Evolutionary conservation across 2,113 vertebrate genomes (phyloP).

Genomic region (Rhea americana): DNA sequence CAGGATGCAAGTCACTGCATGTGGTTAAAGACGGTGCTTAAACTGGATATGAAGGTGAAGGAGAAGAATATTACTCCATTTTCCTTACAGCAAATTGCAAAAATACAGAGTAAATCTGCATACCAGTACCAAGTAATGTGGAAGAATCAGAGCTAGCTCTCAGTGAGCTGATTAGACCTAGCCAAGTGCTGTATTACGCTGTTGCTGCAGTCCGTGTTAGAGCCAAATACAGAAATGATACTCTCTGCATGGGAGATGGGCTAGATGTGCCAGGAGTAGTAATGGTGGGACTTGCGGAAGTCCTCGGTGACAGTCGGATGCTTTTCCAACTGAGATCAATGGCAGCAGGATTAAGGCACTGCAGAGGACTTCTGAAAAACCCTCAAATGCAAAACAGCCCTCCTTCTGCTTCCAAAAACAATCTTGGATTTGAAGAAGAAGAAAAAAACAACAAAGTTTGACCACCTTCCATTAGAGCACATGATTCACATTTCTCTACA

Average conservation of each 20-base stretch:
- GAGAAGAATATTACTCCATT: not conserved
- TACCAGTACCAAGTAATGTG: rapidly evolving
- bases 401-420: not conserved
- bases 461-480: not conserved
- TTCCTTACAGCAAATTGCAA: not conserved
- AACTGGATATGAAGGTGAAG: not conserved
- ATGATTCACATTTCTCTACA: rapidly evolving
- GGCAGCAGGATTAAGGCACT: not conserved
- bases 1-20: not conserved
- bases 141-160: not conserved
- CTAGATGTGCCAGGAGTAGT: not conserved
- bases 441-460: not conserved
- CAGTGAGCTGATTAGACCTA: not conserved
- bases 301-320: not conserved
- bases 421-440: not conserved
- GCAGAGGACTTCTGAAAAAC: not conserved
- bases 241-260: not conserved
- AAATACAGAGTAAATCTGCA: not conserved
- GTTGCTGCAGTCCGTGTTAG: too few species aligned
- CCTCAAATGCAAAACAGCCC: not conserved
- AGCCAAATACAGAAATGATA: not conserved
- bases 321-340: not conserved
- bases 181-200: not conserved
- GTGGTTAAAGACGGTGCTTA: not conserved
- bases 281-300: not conserved